Evolutionary conservation across 2,113 vertebrate genomes (phyloP), one percentile per base, ranked within the genome.

Genomic region (Hypocryptadius cinnamomeus): DNA sequence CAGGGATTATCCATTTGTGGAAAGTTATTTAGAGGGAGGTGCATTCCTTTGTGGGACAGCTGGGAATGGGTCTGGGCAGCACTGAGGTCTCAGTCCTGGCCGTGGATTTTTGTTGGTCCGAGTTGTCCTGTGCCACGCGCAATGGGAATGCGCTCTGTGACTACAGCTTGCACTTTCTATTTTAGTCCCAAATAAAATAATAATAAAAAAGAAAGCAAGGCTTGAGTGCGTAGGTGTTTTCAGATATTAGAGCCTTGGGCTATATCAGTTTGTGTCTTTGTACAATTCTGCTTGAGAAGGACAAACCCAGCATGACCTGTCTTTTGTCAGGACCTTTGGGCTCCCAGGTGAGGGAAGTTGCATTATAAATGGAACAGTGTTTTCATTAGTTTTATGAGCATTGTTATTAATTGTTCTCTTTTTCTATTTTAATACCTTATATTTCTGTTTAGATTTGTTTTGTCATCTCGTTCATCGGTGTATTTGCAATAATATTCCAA

Each of bases 1-100:
- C 76, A 74, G 85, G 68, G 87, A 95, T 92, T 94, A 80, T 87
- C 68, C 93, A 48, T 79, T 69, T 96, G 93, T 9, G 84, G 93
- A 93, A 91, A 95, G 81, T 68, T 79, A 65, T 94, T 82, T 17
- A 40, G 53, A 74, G 78, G 89, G 68, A 90, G 79, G 48, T 59
- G 84, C 81, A 89, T 91, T 95, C 68, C 71, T 92, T 80, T 85
- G 66, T 85, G 4, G 45, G 82, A 48, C 0, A 27, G 71, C 74
- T 93, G 89, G 93, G 91, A 85, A 4, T 3, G 25, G 18, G 30
- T 66, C 25, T 31, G 64, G 66, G 68, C 87, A 92, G 14, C 0
- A 1, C 78, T 57, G 15, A 14, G 56, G 25, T 60, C 89, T 91
- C 42, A 28, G n/a, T 54, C 45, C 68, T 88, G 87, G 50, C 51